Percentiles rank a stretch among this genome's conserved stretches.
These are phyloP conservation scores for Gymnarchus niloticus DNA, from an alignment of 2,113 vertebrate species.

Conservation along the genomic window DNA sequence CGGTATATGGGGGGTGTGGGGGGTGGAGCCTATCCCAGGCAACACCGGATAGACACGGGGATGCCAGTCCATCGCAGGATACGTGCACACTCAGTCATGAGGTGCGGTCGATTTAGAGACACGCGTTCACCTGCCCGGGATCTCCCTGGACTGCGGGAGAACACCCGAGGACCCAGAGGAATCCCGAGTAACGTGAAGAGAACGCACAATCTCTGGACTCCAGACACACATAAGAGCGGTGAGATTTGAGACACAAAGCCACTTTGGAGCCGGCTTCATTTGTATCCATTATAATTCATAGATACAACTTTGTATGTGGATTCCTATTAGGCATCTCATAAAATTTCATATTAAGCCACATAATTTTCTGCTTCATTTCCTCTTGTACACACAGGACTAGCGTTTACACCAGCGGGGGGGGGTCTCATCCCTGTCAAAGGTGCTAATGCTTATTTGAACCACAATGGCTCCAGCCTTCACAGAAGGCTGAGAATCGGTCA, in stretches of 20 bases:
- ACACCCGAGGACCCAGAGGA: background rate
- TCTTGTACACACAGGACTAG: background rate
- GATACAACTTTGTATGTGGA: background rate
- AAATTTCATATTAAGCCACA: background rate
- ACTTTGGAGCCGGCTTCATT: too few species aligned
- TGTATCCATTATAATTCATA: background rate
- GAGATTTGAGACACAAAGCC: too few species aligned
- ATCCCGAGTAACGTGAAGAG: too few species aligned
- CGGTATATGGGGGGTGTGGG: too few species aligned
- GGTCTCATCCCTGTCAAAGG: background rate
- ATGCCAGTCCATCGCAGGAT: too few species aligned
- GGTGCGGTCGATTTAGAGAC: background rate
- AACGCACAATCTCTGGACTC: too few species aligned
- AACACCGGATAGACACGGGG: background rate
- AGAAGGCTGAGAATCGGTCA: background rate
- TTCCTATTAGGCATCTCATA: background rate
- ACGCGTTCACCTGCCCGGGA: background rate
- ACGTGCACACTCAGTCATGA: too few species aligned
- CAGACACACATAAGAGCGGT: too few species aligned
- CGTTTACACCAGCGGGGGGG: background rate
- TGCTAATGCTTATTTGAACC: background rate
- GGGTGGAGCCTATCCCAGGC: background rate
- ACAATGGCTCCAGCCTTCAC: too few species aligned
- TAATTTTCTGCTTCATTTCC: too few species aligned
- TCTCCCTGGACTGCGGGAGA: background rate